These are phyloP conservation scores for Scaptomyza pallida DNA, from an alignment of 1,140 invertebrate species.

Conservation along the genomic window DNA sequence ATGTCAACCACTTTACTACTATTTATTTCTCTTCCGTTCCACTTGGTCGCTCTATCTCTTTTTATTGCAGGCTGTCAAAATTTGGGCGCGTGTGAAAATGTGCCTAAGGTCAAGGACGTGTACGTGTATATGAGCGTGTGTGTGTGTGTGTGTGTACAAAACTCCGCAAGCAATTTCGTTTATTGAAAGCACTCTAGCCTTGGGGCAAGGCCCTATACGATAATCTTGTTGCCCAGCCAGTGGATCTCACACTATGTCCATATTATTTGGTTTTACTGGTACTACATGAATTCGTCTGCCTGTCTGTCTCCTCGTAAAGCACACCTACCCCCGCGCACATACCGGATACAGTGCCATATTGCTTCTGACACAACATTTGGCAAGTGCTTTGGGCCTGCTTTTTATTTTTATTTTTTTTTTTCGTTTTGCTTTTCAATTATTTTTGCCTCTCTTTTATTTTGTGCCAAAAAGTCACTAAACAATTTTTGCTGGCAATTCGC, in stretches of 20 bases:
- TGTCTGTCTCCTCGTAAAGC: constrained; percentile 26
- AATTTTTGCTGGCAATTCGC: constrained; percentile 54
- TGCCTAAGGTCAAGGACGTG: constrained; percentile 66
- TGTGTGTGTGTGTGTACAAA: constrained; percentile 26
- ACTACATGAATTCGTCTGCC: neutral
- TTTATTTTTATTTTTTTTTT: neutral
- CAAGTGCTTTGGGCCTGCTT: constrained; percentile 29
- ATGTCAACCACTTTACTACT: neutral
- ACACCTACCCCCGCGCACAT: constrained; percentile 8
- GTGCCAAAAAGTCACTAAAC: constrained; percentile 60
- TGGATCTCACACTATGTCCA: constrained; percentile 3
- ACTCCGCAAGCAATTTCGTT: constrained; percentile 61
- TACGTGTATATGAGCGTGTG: too few relatives aligned
- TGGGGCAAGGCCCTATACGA: neutral
- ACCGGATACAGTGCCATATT: constrained; percentile 41
- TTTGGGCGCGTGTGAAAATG: constrained; percentile 64
- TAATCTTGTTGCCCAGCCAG: neutral
- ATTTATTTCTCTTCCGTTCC: neutral
- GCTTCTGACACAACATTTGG: constrained; percentile 56
- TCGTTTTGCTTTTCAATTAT: constrained; percentile 59
- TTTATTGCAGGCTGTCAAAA: constrained; percentile 41
- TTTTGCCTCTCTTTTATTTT: constrained; percentile 22
- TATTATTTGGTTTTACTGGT: constrained; percentile 42
- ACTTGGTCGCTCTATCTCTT: neutral
- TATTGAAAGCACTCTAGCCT: constrained; percentile 57